Percentiles rank a stretch among this genome's conserved stretches.
These are phyloP conservation scores for Podarcis lilfordi DNA, from an alignment of 2,797 vertebrate species.

Conservation along the genomic window DNA sequence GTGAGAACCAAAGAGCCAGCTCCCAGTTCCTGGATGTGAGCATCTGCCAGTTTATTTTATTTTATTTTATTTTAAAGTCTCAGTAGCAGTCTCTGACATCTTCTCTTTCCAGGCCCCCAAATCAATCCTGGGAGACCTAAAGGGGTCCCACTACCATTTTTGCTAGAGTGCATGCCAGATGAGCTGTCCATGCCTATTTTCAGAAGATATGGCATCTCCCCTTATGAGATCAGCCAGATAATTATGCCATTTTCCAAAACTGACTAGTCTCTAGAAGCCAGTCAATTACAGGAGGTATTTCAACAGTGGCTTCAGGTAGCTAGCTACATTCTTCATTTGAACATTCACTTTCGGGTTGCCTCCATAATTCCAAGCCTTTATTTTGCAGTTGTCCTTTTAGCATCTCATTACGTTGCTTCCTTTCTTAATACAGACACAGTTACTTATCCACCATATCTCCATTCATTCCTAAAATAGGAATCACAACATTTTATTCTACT, in stretches of 20 bases:
- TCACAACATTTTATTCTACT: neutral
- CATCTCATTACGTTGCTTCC: no score
- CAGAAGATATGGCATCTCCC: neutral
- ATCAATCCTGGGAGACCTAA: neutral
- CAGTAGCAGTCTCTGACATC: neutral
- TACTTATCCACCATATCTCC: neutral
- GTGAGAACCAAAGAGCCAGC: neutral
- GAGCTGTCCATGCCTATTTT: neutral
- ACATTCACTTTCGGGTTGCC: neutral
- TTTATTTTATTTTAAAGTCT: neutral
- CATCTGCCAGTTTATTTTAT: fast-evolving
- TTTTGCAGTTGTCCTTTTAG: neutral
- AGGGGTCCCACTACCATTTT: neutral
- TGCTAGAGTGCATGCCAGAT: neutral
- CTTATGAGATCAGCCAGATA: neutral
- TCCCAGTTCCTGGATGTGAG: neutral
- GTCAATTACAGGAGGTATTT: neutral
- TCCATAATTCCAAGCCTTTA: neutral
- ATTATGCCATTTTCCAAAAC: neutral
- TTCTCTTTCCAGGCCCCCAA: neutral
- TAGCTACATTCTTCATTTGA: neutral
- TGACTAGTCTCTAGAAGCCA: neutral
- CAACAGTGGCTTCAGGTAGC: neutral
- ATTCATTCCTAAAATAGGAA: neutral
- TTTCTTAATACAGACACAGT: neutral